Evolutionary conservation across 2,797 vertebrate genomes (phyloP), one percentile per base, ranked within the genome.

Genomic region (Pipistrellus pipistrellus): DNA sequence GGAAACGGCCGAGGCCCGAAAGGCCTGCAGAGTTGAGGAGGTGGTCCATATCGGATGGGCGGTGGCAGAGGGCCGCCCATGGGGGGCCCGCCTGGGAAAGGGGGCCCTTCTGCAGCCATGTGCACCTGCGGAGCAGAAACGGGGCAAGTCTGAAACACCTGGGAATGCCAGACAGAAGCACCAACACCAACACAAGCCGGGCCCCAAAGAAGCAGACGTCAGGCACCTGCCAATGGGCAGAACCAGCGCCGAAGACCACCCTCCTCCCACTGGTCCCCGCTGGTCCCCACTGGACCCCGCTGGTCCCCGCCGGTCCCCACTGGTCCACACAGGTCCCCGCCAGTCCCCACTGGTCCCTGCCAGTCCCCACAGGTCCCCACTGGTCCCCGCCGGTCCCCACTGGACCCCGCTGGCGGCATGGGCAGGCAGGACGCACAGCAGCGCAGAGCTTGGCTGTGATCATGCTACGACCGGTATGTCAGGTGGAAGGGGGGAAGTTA

Each of bases 51-150:
- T 48, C 97, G 96, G 84, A 98, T 27, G 46, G 98, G 98, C 0
- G 98, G 98, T 0, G 88, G 98, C 0, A 95, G 78, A 17, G 97
- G 98, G 76, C 98, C 98, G 90, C 98, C 98, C 97, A 99, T 98
- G 95, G 99, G 97, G 0, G 99, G 99, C 15, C 98, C 98, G 3
- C 98, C 98, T 2, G 99, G 96, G 96, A 99, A 99, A 46, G 99
- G 98, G 0, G 98, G 99, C 21, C 98, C 99, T 98, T 99, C 98
- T 76, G 98, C 91, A 95, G 97, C 96, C 84, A 97, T 73, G 0
- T 94, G 97, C 78, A 98, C 97, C 98, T 98, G 77, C 66, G 46
- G 41, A 82, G 88, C 71, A 97, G n/a, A 93, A 91, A 11, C 0
- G 93, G 25, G 48, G 81, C 23, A 80, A 78, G 5, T 88, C 81